Evolutionary conservation across 2,797 vertebrate species (phyloP), one percentile per base, ranked within the genome.

Genomic region (Sebastes flavidus): DNA sequence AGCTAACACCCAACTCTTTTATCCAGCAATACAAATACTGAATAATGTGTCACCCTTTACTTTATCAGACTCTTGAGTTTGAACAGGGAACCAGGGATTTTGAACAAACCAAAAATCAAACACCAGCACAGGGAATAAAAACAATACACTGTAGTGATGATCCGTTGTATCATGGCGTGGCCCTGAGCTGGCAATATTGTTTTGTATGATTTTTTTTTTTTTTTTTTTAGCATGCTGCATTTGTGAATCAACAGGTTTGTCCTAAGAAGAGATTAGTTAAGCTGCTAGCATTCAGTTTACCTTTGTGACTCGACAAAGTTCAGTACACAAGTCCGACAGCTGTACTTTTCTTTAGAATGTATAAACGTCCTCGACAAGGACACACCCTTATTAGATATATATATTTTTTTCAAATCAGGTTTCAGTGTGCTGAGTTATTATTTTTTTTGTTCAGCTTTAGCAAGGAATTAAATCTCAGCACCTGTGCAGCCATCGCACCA

Each of bases 331-430:
- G 90, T 93, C 87, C 8, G 68, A 86, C 84, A 75, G 88, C 90
- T 94, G 92, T 91, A 89, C 83, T 81, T 90, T 93, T 92, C 88
- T 92, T 84, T 93, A 92, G 94, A 95, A 96, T 95, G 96, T 95
- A 95, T 88, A 54, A 81, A 75, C 66, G 83, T 92, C 85, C 88
- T 56, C 60, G 49, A 55, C 72, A 46, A 54, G 90, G 90, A 88
- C 76, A 27, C 78, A 81, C 83, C 77, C 81, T 88, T 88, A 80
- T 77, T 86, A 85, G 66, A 87, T 84, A 80, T 71, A 81, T 83
- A 84, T 85, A 77, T 79, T 88, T 80, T 86, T 77, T 88, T 86
- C 71, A 89, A 89, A 88, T 94, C 91, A 93, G 85, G 91, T 93
- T 81, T 90, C 85, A 88, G 84, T 83, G 84, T 92, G 87, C 82